Conservation (phyloP, 1,140 invertebrate species). For the Mycetomoellerius zeteki region DNA sequence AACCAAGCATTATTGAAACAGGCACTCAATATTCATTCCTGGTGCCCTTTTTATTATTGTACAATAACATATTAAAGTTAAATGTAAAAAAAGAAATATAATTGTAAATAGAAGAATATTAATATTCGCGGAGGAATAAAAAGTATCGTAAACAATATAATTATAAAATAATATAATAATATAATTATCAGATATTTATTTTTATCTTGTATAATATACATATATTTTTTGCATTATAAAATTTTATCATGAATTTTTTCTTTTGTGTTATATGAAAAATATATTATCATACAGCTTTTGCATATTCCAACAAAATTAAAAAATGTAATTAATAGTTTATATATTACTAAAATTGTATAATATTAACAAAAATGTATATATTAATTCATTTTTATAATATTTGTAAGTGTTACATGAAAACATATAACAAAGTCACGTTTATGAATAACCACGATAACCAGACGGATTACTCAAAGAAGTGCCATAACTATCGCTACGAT, state of each 20-base stretch:
- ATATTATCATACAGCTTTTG: neutral
- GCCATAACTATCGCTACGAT: conserved; percentile 67
- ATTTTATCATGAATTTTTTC: neutral
- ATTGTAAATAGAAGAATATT: neutral
- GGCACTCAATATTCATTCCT: no score
- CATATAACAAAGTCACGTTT: conserved; percentile 23
- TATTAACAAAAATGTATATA: conserved; percentile 15
- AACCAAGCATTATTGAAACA: no score
- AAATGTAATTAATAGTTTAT: conserved; percentile 18
- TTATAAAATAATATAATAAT: neutral
- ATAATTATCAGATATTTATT: conserved; percentile 24
- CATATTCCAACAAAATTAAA: conserved; percentile 6
- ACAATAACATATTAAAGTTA: no score
- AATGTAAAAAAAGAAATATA: no score
- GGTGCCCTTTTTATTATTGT: no score
- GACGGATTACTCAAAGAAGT: conserved; percentile 68
- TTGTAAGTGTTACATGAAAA: neutral
- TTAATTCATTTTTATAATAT: conserved; percentile 25
- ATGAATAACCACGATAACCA: conserved; percentile 78
- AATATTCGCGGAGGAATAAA: neutral
- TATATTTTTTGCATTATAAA: neutral
- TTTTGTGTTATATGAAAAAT: conserved; percentile 19
- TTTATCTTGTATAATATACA: neutral
- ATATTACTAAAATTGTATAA: neutral
- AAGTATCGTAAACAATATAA: neutral